Conservation (phyloP, 2,888 invertebrate genomes). For the Eristalis tenax region DNA sequence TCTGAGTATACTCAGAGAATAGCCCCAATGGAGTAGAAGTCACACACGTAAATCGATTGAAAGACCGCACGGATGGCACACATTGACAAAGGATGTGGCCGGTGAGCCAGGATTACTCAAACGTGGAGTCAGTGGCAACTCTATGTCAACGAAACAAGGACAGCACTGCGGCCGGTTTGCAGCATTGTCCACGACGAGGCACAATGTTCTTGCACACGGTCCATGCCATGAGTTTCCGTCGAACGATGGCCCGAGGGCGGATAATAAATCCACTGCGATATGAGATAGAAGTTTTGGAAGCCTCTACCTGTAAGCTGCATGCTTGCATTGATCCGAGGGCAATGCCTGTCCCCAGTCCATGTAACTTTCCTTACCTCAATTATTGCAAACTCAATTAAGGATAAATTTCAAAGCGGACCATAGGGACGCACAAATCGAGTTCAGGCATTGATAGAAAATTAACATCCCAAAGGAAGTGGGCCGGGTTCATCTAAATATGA, state of each 20-base stretch:
- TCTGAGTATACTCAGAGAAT: neutral
- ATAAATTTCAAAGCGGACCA: constrained; percentile 65
- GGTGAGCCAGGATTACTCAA: neutral
- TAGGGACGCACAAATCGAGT: constrained; percentile 68
- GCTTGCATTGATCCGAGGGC: neutral
- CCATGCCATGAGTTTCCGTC: neutral
- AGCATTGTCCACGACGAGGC: neutral
- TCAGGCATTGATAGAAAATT: constrained; percentile 66
- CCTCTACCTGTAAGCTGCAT: neutral
- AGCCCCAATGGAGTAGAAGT: neutral
- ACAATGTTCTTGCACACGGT: neutral
- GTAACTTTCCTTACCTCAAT: constrained; percentile 56
- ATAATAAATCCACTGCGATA: neutral
- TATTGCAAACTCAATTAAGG: constrained; percentile 68
- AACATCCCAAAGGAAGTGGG: constrained; percentile 69
- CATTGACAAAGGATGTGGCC: neutral
- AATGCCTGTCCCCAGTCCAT: neutral
- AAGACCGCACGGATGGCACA: neutral
- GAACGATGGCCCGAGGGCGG: neutral
- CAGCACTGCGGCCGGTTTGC: neutral
- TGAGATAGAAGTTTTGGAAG: neutral
- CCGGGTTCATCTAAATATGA: constrained; percentile 59
- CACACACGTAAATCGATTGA: neutral
- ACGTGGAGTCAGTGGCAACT: neutral
- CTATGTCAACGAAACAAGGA: neutral